Evolutionary conservation across 2,888 invertebrate genomes (phyloP), one percentile per base, ranked within the genome.

Genomic region (Leucophenga maculata): DNA sequence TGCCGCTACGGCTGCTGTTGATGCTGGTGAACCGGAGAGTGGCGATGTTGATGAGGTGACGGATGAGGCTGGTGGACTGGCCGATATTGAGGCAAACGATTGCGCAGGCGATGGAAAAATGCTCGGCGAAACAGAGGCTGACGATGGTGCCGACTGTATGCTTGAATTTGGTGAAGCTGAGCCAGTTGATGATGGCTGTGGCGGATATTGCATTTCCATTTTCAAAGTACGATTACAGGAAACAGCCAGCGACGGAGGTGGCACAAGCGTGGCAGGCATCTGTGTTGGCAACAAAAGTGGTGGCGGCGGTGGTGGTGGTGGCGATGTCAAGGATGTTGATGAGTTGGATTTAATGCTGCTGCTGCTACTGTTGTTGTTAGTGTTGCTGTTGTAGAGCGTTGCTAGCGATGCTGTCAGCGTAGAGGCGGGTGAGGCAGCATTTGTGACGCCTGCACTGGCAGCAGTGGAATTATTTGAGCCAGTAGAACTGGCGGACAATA

Each of bases 151-250:
- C 67, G 87, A 86, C n/a, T 85, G 87, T 62, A 86, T 80, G 69
- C 85, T 88, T 1, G 87, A 87, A 64, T 85, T 85, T 8, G 87
- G 86, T 57, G 88, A 87, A 20, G 81, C 84, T 26, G 88, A 88
- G 65, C 88, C 88, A 16, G 88, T 87, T 18, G 88, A 89, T 55
- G 88, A 87, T 59, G 88, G 79, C 77, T 87, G 88, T 62, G 87
- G 85, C 75, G 88, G 89, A 83, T 88, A 88, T 79, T 86, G 87
- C 75, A 86, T 78, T 76, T 87, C 86, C 84, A 86, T 70, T 75
- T 86, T 86, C 84, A 86, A 73, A 16, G 72, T 77, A 73, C 72
- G 70, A 71, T 77, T 67, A 55, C 65, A 68, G 66, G 69, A 68
- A 22, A 55, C 52, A 50, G 39, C 32, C 39, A 32, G 6, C 52